phyloP scores from a whole-genome alignment of 2,797 vertebrate genomes.

The Acanthis flammea region DNA sequence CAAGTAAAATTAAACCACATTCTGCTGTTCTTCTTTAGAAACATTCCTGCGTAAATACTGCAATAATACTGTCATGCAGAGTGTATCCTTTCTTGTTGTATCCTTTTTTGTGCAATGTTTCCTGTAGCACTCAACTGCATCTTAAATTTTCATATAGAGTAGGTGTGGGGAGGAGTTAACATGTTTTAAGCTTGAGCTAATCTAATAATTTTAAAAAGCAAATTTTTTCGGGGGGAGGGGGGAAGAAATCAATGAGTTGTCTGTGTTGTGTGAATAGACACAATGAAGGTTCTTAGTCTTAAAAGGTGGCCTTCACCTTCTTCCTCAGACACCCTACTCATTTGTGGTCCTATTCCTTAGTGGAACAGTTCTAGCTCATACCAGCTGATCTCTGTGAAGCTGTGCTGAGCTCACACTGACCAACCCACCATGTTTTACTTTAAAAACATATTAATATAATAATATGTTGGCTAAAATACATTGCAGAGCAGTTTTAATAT shows the following conservation, averaged over 20 bases:
- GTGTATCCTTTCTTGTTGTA: constrained; percentile 86
- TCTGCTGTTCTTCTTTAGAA: constrained; percentile 84
- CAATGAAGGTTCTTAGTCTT: not conserved
- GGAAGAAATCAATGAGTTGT: not conserved
- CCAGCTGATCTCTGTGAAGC: not conserved
- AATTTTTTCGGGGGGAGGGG: not conserved
- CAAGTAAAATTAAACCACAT: constrained; percentile 74
- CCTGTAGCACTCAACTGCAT: constrained; percentile 41
- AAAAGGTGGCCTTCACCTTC: not conserved
- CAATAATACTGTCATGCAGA: constrained; percentile 81
- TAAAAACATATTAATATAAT: not conserved
- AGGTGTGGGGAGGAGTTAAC: constrained; percentile 42
- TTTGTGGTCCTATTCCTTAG: not conserved
- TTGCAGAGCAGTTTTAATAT: not conserved
- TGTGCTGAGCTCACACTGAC: not conserved
- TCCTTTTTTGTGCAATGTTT: constrained; percentile 78
- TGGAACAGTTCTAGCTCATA: not conserved
- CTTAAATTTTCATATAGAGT: not conserved
- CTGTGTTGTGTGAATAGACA: constrained; percentile 3
- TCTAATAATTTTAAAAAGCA: not conserved
- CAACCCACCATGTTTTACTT: not conserved
- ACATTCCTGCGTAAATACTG: constrained; percentile 81
- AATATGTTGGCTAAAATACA: not conserved
- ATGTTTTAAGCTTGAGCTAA: not conserved
- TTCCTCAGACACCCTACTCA: not conserved